A percentile compares a stretch with the other conserved stretches of the same genome.
Conservation (phyloP, 2,113 vertebrate genomes). For the Rhizomys pruinosus region DNA sequence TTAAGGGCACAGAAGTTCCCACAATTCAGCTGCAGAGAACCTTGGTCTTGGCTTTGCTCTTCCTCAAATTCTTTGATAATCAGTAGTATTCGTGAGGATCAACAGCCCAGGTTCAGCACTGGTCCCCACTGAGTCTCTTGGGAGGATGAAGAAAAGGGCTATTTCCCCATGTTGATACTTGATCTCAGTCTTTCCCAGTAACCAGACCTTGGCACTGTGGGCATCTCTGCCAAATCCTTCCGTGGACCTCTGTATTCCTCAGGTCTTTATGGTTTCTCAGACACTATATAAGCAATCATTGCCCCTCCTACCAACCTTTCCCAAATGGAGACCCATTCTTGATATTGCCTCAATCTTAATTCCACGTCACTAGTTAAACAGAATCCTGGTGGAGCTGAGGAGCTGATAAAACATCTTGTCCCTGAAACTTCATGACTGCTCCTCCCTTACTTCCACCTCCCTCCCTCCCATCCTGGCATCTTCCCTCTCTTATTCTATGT, state of each 20-base stretch:
- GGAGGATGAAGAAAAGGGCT: neutral
- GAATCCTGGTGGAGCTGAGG: neutral
- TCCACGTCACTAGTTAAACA: neutral
- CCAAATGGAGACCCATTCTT: neutral
- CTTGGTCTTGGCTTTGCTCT: neutral
- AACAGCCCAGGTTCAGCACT: neutral
- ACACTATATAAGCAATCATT: neutral
- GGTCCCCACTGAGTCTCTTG: neutral
- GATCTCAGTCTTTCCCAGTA: neutral
- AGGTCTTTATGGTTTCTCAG: neutral
- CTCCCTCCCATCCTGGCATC: no score
- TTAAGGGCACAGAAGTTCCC: neutral
- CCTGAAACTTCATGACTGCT: neutral
- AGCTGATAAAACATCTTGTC: neutral
- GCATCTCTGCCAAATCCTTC: neutral
- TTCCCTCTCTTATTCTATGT: neutral
- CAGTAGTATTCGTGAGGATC: constrained; percentile 25
- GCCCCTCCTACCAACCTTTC: neutral
- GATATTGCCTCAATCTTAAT: neutral
- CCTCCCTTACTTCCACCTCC: neutral
- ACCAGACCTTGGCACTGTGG: neutral
- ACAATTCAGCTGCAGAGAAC: neutral
- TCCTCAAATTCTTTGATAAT: neutral
- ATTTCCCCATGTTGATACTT: neutral
- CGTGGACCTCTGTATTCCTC: neutral